phyloP scores from a whole-genome alignment of 2,888 invertebrate species.

The Macrostomum cliftonense region DNA sequence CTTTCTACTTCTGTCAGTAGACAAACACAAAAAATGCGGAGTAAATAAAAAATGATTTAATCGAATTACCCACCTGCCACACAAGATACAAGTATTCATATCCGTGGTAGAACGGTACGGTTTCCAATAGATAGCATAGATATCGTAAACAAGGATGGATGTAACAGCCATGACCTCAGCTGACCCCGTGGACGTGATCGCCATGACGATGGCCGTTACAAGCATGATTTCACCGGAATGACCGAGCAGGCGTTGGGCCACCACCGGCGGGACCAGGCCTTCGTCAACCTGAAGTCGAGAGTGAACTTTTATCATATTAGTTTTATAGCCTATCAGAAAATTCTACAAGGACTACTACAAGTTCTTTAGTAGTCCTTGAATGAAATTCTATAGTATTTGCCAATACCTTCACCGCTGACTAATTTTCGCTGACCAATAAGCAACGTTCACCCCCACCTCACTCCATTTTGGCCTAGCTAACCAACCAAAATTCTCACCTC shows the following conservation, averaged over 20 bases:
- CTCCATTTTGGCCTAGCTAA: too few relatives aligned
- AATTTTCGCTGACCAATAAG: too few relatives aligned
- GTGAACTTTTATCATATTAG: not conserved
- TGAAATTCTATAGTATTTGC: too few relatives aligned
- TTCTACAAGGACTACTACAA: too few relatives aligned
- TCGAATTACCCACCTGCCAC: slow-evolving; percentile 17
- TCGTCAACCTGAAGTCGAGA: not conserved
- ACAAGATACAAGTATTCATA: slow-evolving; percentile 25
- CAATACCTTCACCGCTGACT: too few relatives aligned
- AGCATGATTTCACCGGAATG: slow-evolving; percentile 24
- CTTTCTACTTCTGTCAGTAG: too few relatives aligned
- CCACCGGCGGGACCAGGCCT: slow-evolving; percentile 33
- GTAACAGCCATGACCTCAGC: slow-evolving; percentile 35
- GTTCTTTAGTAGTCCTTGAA: too few relatives aligned
- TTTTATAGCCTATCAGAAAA: too few relatives aligned
- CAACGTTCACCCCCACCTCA: too few relatives aligned
- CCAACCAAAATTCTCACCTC: too few relatives aligned
- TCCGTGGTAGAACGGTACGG: slow-evolving; percentile 15
- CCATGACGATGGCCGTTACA: slow-evolving; percentile 29
- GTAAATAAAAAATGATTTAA: too few relatives aligned
- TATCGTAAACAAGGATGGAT: slow-evolving; percentile 33
- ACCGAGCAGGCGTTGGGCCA: slow-evolving; percentile 30
- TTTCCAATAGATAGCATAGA: slow-evolving; percentile 29
- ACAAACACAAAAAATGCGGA: too few relatives aligned
- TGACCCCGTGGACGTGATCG: slow-evolving; percentile 27